phyloP scores from a whole-genome alignment of 2,797 vertebrate genomes.

The Craterocephalus amniculus region DNA sequence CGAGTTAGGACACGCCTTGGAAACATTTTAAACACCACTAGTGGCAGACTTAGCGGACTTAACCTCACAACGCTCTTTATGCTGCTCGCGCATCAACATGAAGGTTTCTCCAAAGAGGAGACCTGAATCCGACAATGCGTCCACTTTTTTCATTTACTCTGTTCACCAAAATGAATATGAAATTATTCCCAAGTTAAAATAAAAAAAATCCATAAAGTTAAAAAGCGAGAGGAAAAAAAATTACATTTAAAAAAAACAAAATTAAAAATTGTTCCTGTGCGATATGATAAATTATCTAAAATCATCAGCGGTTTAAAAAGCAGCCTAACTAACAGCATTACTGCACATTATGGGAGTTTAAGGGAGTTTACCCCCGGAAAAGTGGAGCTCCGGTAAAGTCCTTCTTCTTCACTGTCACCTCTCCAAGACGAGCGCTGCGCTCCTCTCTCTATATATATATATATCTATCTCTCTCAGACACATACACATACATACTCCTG shows the following conservation, averaged over 20 bases:
- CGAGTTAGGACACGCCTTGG: conserved; percentile 4
- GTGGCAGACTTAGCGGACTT: not conserved
- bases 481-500: not conserved
- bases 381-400: conserved; percentile 2
- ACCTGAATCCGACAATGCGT: not conserved
- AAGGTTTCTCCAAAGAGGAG: not conserved
- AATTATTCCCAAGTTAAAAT: not conserved
- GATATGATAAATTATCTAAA: not conserved
- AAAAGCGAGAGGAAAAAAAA: not conserved
- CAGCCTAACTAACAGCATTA: not conserved
- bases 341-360: not conserved
- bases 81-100: not conserved
- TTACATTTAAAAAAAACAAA: not conserved
- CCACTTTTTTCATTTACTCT: not conserved
- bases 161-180: not conserved
- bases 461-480: not conserved
- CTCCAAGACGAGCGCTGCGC: conserved; percentile 6
- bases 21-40: not conserved
- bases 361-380: conserved; percentile 7
- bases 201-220: not conserved
- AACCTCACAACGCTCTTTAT: not conserved
- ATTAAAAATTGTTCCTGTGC: not conserved
- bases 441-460: conserved; percentile 9
- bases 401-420: conserved; percentile 9
- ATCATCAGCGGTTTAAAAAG: not conserved